Conservation (phyloP, 2,888 invertebrate species). For the Drosophila multiciliata region DNA sequence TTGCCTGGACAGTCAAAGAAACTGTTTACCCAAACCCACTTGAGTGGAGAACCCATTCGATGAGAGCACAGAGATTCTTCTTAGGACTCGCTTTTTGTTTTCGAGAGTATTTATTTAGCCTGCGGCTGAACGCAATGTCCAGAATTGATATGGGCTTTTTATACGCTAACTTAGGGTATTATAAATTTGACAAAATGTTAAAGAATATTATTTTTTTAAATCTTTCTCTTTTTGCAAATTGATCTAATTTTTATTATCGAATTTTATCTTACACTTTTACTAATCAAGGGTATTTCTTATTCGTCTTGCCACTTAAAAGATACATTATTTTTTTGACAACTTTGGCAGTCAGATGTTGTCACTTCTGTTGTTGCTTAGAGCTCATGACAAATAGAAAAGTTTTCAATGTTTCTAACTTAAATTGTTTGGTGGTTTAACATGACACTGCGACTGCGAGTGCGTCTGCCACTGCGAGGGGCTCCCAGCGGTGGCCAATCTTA, state of each 20-base stretch:
- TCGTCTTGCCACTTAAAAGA: not conserved
- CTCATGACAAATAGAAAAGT: conserved; percentile 73
- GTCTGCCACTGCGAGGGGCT: conserved; percentile 19
- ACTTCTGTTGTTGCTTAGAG: conserved; percentile 39
- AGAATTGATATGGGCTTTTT: not conserved
- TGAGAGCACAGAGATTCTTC: conserved; percentile 16
- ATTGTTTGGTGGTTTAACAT: conserved; percentile 80
- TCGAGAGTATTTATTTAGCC: conserved; percentile 37
- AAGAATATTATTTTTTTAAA: not conserved
- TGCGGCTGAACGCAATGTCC: conserved; percentile 28
- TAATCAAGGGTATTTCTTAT: conserved; percentile 5
- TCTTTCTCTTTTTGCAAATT: not conserved
- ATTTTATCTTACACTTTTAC: not conserved
- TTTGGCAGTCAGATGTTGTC: conserved; percentile 52
- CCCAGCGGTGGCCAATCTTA: conserved; percentile 41
- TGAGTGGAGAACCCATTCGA: conserved; percentile 6
- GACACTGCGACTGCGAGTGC: conserved; percentile 35
- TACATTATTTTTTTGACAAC: conserved; percentile 21
- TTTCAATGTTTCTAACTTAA: conserved; percentile 77
- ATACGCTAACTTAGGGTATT: not conserved
- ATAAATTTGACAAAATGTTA: not conserved
- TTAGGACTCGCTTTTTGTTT: conserved; percentile 6
- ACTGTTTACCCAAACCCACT: conserved; percentile 7
- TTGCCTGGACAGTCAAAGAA: conserved; percentile 25
- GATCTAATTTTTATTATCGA: not conserved